These are phyloP conservation scores for Margaritifera margaritifera DNA, from an alignment of 2,888 invertebrate genomes.

Conservation along the genomic window DNA sequence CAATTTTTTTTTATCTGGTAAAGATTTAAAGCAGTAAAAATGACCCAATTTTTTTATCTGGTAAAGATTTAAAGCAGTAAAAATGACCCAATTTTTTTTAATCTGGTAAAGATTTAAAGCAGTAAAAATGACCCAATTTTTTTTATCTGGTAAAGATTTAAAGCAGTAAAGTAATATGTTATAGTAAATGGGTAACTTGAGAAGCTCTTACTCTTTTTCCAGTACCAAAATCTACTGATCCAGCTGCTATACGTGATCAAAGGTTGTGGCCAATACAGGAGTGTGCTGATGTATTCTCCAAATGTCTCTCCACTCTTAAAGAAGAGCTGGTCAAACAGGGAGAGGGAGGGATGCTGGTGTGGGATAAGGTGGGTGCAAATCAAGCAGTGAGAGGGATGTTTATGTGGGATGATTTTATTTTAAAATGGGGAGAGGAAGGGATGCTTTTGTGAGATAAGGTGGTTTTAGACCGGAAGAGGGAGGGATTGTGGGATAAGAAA, in stretches of 20 bases:
- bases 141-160: too few species aligned
- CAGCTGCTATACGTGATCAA: slow-evolving; percentile 79
- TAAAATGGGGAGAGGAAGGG: not conserved
- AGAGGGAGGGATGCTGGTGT: slow-evolving; percentile 83
- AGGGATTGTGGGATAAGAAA: not conserved
- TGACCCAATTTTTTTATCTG: too few species aligned
- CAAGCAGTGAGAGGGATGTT: not conserved
- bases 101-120: too few species aligned
- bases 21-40: too few species aligned
- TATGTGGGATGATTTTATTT: not conserved
- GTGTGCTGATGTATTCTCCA: slow-evolving; percentile 80
- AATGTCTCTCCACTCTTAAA: slow-evolving; percentile 80
- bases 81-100: too few species aligned
- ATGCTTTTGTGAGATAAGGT: not conserved
- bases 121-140: too few species aligned
- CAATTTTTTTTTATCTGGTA: too few species aligned
- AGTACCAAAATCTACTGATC: not conserved
- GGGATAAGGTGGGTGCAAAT: slow-evolving; percentile 84
- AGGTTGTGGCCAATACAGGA: slow-evolving; percentile 85
- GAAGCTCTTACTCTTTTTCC: too few species aligned
- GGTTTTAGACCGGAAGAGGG: not conserved
- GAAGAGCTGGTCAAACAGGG: slow-evolving; percentile 68
- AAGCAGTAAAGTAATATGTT: too few species aligned
- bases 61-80: too few species aligned
- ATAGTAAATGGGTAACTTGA: too few species aligned